These are phyloP conservation scores for Stichodactyla helianthus DNA, from an alignment of 64 coral and sea anemone genomes.

Conservation along the genomic window DNA sequence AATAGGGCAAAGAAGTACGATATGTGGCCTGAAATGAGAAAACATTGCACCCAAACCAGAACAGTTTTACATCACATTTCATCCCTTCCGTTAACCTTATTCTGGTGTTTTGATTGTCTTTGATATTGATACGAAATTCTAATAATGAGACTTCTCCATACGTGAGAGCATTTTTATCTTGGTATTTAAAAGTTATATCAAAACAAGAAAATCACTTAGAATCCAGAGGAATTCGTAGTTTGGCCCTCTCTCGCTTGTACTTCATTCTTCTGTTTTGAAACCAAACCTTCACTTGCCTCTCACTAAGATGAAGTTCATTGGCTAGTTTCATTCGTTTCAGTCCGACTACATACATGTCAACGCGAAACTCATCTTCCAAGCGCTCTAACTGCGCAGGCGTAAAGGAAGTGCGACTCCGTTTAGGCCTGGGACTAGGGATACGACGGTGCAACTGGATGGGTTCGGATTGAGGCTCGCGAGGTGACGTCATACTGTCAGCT, in stretches of 20 bases:
- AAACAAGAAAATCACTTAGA: background rate
- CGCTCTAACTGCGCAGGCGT: slow-evolving; percentile 90
- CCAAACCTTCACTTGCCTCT: slow-evolving; percentile 97
- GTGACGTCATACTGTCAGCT: background rate
- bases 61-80: too few relatives aligned
- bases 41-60: too few relatives aligned
- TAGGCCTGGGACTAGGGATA: slow-evolving; percentile 69
- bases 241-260: slow-evolving; percentile 87
- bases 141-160: too few relatives aligned
- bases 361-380: slow-evolving; percentile 82
- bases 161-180: too few relatives aligned
- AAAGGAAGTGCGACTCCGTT: slow-evolving; percentile 85
- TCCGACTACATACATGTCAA: slow-evolving; percentile 98
- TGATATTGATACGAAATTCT: too few relatives aligned
- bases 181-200: background rate
- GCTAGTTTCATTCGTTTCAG: slow-evolving; percentile 93
- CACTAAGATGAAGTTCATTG: slow-evolving; percentile 77
- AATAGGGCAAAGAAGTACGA: too few relatives aligned
- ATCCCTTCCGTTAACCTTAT: too few relatives aligned
- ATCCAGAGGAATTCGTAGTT: slow-evolving; percentile 23
- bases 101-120: too few relatives aligned
- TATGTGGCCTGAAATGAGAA: too few relatives aligned
- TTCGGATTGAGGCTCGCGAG: background rate
- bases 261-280: slow-evolving; percentile 99
- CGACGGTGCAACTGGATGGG: slow-evolving; percentile 16